phyloP scores from a whole-genome alignment of 1,140 invertebrate genomes.

The Chlorops oryzae region DNA sequence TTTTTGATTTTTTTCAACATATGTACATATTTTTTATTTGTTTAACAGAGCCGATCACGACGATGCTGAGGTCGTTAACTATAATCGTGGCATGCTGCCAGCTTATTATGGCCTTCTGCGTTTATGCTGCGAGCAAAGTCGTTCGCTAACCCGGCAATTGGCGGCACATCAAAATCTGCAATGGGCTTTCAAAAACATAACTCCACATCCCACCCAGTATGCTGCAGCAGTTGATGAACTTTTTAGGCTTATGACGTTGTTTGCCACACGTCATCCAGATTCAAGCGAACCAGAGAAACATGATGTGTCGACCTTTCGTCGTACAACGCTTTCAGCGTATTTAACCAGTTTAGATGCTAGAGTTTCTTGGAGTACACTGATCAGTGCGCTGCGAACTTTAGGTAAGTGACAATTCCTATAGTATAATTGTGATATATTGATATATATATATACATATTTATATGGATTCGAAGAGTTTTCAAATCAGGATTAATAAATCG shows the following conservation, averaged over 20 bases:
- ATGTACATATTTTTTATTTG: slow-evolving; percentile 14
- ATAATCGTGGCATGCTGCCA: slow-evolving; percentile 88
- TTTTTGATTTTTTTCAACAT: too few species aligned
- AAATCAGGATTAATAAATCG: neutral
- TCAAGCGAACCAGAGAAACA: slow-evolving; percentile 70
- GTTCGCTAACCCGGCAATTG: slow-evolving; percentile 74
- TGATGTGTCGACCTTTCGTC: slow-evolving; percentile 75
- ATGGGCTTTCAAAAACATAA: slow-evolving; percentile 95
- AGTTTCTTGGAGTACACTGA: slow-evolving; percentile 67
- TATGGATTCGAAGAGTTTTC: neutral
- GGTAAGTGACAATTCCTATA: slow-evolving; percentile 30
- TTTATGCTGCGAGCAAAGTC: slow-evolving; percentile 82
- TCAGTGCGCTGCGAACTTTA: slow-evolving; percentile 78
- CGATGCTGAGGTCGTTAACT: slow-evolving; percentile 88
- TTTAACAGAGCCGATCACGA: slow-evolving; percentile 79
- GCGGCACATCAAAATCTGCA: slow-evolving; percentile 90
- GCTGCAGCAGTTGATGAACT: slow-evolving; percentile 83
- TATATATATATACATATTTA: neutral
- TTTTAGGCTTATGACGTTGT: slow-evolving; percentile 80
- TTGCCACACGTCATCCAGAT: slow-evolving; percentile 69
- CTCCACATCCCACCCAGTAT: slow-evolving; percentile 88
- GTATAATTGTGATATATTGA: neutral
- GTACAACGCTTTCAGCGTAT: slow-evolving; percentile 77
- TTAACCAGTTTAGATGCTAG: slow-evolving; percentile 55
- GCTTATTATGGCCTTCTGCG: slow-evolving; percentile 89